These are phyloP conservation scores for Anolis carolinensis DNA, from an alignment of 2,113 vertebrate species.

Conservation along the genomic window DNA sequence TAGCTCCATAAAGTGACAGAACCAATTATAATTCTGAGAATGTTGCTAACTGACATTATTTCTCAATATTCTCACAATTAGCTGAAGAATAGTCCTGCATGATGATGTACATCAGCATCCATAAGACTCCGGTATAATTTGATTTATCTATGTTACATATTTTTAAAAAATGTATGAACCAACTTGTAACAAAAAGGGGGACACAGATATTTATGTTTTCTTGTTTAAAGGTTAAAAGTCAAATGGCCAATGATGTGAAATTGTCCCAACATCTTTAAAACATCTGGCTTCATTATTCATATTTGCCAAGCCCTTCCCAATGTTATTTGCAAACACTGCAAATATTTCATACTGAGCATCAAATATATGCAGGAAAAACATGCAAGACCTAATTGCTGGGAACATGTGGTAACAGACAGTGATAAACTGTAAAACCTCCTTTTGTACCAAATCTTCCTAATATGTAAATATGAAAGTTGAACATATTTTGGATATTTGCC, in stretches of 20 bases:
- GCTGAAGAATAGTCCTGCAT: not conserved
- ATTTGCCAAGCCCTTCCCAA: not conserved
- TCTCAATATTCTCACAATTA: not conserved
- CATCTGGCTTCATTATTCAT: not conserved
- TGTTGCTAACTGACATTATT: not conserved
- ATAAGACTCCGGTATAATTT: not conserved
- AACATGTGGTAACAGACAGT: slow-evolving; percentile 42
- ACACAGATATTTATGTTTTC: too few species aligned
- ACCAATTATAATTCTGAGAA: too few species aligned
- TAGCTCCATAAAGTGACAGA: too few species aligned
- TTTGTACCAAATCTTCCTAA: slow-evolving; percentile 42
- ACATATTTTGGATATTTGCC: slow-evolving; percentile 60
- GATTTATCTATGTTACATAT: too few species aligned
- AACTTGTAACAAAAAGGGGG: too few species aligned
- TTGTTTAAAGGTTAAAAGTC: not conserved
- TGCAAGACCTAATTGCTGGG: not conserved
- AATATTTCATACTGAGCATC: not conserved
- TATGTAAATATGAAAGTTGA: slow-evolving; percentile 24
- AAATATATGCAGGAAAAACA: not conserved
- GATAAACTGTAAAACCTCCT: slow-evolving; percentile 54
- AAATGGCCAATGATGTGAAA: not conserved
- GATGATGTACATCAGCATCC: not conserved
- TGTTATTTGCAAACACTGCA: slow-evolving; percentile 2
- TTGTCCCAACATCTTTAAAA: not conserved
- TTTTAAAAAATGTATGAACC: too few species aligned